Evolutionary conservation across 2,113 vertebrate species (phyloP).

Genomic region (Cochlearius cochlearius): DNA sequence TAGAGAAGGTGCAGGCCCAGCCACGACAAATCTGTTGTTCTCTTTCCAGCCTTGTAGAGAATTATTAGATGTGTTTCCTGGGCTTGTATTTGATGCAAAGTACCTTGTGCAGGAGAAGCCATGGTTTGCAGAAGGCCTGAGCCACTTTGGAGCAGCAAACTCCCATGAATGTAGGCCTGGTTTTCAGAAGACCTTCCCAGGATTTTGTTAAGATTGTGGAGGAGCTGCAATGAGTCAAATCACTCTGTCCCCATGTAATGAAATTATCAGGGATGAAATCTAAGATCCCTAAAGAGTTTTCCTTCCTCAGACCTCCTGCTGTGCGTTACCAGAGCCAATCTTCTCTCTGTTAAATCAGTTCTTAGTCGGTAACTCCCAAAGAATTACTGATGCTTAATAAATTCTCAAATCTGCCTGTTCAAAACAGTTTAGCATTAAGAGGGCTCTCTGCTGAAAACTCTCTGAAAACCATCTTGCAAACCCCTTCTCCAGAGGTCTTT

Average conservation of each 20-base stretch:
- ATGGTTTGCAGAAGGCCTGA: not conserved
- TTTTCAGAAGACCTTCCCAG: not conserved
- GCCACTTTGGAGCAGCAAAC: not conserved
- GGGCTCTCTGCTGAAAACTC: not conserved
- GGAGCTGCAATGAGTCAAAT: not conserved
- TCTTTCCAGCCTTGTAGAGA: not conserved
- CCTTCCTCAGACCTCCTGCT: not conserved
- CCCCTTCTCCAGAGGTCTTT: not conserved
- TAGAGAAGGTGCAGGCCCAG: not conserved
- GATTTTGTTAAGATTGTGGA: not conserved
- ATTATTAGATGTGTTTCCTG: not conserved
- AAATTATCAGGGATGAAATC: not conserved
- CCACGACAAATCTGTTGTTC: not conserved
- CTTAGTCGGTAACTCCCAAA: not conserved
- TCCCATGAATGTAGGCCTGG: not conserved
- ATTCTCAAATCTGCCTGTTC: not conserved
- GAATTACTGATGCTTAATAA: constrained; percentile 8
- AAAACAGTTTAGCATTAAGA: constrained; percentile 5
- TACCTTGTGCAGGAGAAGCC: not conserved
- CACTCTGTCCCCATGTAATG: not conserved
- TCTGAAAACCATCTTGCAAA: not conserved
- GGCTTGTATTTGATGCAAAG: not conserved
- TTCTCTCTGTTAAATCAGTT: constrained; percentile 2
- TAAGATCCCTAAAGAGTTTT: not conserved
- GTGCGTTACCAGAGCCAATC: not conserved